Evolutionary conservation across 2,113 vertebrate genomes (phyloP).

Genomic region (Bufo bufo): DNA sequence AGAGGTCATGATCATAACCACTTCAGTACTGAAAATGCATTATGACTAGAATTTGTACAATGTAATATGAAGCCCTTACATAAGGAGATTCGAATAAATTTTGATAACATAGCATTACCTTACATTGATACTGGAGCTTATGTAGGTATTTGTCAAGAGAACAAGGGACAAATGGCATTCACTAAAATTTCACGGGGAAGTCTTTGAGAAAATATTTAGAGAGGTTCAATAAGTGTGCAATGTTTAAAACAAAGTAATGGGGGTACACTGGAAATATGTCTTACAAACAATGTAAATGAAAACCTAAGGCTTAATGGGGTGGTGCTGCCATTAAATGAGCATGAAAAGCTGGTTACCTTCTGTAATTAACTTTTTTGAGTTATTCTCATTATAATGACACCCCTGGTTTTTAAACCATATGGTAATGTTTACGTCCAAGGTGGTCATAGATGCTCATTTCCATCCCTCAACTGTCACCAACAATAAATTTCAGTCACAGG

Average conservation of each 20-base stretch:
- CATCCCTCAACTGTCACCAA: too few species aligned
- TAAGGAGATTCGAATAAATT: not conserved
- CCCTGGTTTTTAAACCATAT: too few species aligned
- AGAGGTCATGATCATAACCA: slow-evolving; percentile 33
- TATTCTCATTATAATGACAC: too few species aligned
- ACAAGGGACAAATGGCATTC: not conserved
- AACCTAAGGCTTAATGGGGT: not conserved
- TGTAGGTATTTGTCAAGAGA: not conserved
- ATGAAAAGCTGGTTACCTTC: too few species aligned
- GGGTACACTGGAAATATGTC: not conserved
- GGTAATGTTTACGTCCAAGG: too few species aligned
- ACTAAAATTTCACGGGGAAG: not conserved
- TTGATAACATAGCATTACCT: slow-evolving; percentile 11
- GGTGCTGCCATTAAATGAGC: too few species aligned
- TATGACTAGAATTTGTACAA: slow-evolving; percentile 24
- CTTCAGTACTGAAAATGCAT: slow-evolving; percentile 27
- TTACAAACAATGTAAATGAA: not conserved
- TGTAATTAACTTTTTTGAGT: too few species aligned
- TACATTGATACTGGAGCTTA: not conserved
- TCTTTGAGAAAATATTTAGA: not conserved
- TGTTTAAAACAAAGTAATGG: not conserved
- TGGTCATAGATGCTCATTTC: too few species aligned
- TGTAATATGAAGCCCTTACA: slow-evolving; percentile 19
- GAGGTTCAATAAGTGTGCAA: not conserved
- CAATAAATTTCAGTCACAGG: too few species aligned